These are phyloP conservation scores for Carcina quercana DNA, from an alignment of 2,888 invertebrate genomes.

Conservation along the genomic window DNA sequence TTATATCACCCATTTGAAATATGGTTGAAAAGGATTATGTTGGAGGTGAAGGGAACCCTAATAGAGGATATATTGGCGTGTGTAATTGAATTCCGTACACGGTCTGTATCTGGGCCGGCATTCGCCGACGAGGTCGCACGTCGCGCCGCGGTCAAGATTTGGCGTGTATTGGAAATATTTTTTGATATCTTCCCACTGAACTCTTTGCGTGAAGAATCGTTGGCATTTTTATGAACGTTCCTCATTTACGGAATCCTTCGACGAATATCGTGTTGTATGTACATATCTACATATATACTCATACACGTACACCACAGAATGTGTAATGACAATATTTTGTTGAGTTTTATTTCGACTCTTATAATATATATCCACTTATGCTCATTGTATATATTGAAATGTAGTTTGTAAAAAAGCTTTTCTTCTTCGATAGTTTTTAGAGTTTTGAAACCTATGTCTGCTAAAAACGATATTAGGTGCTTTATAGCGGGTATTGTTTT, in stretches of 20 bases:
- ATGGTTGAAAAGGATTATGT: neutral
- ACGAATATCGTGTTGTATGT: too few species aligned
- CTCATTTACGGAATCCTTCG: slow-evolving; percentile 38
- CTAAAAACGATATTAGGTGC: too few species aligned
- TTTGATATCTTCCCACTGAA: slow-evolving; percentile 48
- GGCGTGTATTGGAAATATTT: slow-evolving; percentile 57
- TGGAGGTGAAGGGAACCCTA: slow-evolving; percentile 26
- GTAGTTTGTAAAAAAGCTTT: too few species aligned
- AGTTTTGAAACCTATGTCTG: too few species aligned
- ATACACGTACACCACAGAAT: neutral
- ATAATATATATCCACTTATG: too few species aligned
- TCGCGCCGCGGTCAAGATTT: slow-evolving; percentile 56
- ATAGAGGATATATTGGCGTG: slow-evolving; percentile 37
- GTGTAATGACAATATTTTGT: too few species aligned
- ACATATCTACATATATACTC: slow-evolving; percentile 5
- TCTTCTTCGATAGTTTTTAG: too few species aligned
- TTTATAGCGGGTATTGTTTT: too few species aligned
- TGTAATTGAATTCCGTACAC: slow-evolving; percentile 61
- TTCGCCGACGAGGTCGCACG: slow-evolving; percentile 40
- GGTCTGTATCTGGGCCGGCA: slow-evolving; percentile 35
- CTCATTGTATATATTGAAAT: too few species aligned
- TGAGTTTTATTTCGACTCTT: too few species aligned
- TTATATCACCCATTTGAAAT: neutral
- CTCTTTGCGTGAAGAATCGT: slow-evolving; percentile 38
- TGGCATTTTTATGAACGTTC: slow-evolving; percentile 50